Evolutionary conservation across 2,888 invertebrate genomes (phyloP).

Genomic region (Euphydryas editha): DNA sequence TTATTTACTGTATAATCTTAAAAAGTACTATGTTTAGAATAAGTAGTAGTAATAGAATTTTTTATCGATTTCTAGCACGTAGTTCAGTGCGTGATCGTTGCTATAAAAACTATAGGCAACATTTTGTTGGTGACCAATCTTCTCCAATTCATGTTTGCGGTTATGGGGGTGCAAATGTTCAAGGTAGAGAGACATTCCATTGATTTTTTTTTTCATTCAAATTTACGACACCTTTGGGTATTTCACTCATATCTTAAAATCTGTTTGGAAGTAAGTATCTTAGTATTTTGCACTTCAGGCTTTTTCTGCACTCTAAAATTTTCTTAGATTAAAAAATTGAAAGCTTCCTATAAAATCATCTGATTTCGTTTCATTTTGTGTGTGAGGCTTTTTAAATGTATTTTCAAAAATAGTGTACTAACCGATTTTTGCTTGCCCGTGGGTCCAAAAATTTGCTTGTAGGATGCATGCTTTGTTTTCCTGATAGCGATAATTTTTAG

Average conservation of each 20-base stretch:
- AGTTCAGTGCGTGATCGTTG: slow-evolving; percentile 99
- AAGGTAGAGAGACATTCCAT: slow-evolving; percentile 89
- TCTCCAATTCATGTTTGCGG: slow-evolving; percentile 99
- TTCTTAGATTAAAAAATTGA: neutral
- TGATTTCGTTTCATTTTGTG: slow-evolving; percentile 42
- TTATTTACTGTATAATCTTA: neutral
- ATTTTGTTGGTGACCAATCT: slow-evolving; percentile 99
- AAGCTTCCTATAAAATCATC: slow-evolving; percentile 31
- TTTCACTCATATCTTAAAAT: slow-evolving; percentile 42
- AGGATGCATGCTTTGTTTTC: slow-evolving; percentile 62
- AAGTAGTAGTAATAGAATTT: slow-evolving; percentile 41
- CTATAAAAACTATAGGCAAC: slow-evolving; percentile 99
- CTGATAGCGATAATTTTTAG: slow-evolving; percentile 46
- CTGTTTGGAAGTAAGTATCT: slow-evolving; percentile 63
- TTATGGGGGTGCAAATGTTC: slow-evolving; percentile 99
- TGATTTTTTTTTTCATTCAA: slow-evolving; percentile 37
- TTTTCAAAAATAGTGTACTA: slow-evolving; percentile 29
- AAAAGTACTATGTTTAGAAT: slow-evolving; percentile 8
- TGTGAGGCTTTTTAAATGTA: slow-evolving; percentile 44
- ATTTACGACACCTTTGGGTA: slow-evolving; percentile 78
- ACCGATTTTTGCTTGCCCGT: slow-evolving; percentile 25
- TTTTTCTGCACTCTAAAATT: slow-evolving; percentile 33
- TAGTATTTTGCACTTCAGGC: slow-evolving; percentile 53
- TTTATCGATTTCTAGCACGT: slow-evolving; percentile 91
- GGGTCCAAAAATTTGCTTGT: slow-evolving; percentile 46